Evolutionary conservation across 2,113 vertebrate genomes (phyloP).

Genomic region (Pseudorhombus dupliciocellatus): DNA sequence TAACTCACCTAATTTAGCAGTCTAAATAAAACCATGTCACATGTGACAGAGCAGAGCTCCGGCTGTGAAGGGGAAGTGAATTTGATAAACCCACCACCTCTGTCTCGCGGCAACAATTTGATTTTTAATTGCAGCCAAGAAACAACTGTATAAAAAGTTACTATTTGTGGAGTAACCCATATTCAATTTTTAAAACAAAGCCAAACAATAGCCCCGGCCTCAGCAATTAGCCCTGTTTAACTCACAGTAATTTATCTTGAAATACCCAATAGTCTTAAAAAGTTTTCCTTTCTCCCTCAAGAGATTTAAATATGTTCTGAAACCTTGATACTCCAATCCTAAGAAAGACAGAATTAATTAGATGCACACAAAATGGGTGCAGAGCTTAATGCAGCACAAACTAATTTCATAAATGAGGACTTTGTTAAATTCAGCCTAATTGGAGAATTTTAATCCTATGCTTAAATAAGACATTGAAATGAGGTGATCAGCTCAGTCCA

Average conservation of each 20-base stretch:
- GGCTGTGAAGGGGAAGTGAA: conserved; percentile 14
- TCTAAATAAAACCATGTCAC: neutral
- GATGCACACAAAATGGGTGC: conserved; percentile 67
- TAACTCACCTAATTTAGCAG: conserved; percentile 4
- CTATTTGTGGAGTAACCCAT: conserved; percentile 37
- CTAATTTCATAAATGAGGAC: conserved; percentile 71
- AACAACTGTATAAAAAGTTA: conserved; percentile 44
- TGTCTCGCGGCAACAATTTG: conserved; percentile 41
- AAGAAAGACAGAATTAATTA: conserved; percentile 74
- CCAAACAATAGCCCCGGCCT: conserved; percentile 49
- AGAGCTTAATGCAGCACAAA: conserved; percentile 69
- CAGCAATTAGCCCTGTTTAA: conserved; percentile 68
- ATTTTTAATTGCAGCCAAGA: conserved; percentile 55
- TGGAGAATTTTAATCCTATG: conserved; percentile 69
- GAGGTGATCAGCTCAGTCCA: conserved; percentile 45
- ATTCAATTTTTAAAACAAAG: conserved; percentile 57
- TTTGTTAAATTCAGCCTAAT: conserved; percentile 70
- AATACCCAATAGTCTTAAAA: conserved; percentile 60
- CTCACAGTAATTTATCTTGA: conserved; percentile 68
- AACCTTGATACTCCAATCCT: conserved; percentile 63
- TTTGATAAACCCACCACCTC: conserved; percentile 16
- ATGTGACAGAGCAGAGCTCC: conserved; percentile 14
- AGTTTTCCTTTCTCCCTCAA: conserved; percentile 43
- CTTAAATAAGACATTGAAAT: conserved; percentile 69
- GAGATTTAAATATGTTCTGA: conserved; percentile 66